Conservation (phyloP, 2,797 vertebrate genomes). For the Yasuhikotakia modesta region DNA sequence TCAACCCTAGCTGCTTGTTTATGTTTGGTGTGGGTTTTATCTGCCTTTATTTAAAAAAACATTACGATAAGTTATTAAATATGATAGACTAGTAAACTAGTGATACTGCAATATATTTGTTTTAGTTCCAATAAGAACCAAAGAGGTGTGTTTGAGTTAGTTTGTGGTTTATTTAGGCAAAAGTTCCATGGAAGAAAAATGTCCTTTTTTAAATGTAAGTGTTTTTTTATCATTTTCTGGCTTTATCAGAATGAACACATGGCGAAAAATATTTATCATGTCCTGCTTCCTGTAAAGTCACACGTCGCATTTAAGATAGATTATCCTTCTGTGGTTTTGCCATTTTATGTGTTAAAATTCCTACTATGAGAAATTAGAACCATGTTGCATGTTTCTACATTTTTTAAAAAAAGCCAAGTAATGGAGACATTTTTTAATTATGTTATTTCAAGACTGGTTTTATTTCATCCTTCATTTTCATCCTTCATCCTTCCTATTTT, state of each 20-base stretch:
- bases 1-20: not conserved
- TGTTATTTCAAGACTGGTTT: constrained; percentile 15
- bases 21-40: not conserved
- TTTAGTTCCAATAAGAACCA: no score
- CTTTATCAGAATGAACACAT: constrained; percentile 25
- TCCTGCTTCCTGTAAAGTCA: constrained; percentile 22
- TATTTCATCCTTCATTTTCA: no score
- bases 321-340: not conserved
- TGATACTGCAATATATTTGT: not conserved
- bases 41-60: not conserved
- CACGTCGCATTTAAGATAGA: not conserved
- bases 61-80: not conserved
- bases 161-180: not conserved
- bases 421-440: not conserved
- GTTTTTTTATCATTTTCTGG: not conserved
- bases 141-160: not conserved
- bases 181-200: not conserved
- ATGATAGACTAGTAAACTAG: not conserved
- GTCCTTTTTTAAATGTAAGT: not conserved
- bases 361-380: not conserved
- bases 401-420: not conserved
- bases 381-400: not conserved
- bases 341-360: not conserved
- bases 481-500: not conserved
- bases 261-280: constrained; percentile 13